These are phyloP conservation scores for Paraplagusia blochii DNA, from an alignment of 2,113 vertebrate genomes.

Conservation along the genomic window DNA sequence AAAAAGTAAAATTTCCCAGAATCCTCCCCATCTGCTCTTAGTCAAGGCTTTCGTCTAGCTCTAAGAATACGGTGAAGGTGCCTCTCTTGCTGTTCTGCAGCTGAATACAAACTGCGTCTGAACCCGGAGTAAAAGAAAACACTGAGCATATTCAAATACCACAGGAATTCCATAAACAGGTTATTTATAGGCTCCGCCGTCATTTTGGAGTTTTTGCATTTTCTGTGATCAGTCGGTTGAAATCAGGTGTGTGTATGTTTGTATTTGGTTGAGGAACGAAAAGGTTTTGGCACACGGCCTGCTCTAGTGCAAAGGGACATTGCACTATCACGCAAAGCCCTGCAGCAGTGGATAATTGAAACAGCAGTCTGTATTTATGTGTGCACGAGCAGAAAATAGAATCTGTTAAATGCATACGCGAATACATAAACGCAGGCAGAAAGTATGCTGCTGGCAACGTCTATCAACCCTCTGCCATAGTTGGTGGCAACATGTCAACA, in stretches of 20 bases:
- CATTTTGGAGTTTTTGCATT: too few relatives aligned
- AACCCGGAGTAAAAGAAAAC: too few relatives aligned
- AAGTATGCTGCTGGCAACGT: constrained; percentile 10
- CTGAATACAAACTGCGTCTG: too few relatives aligned
- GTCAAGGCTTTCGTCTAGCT: too few relatives aligned
- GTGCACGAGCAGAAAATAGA: constrained; percentile 29
- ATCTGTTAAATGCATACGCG: constrained; percentile 37
- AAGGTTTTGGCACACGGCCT: constrained; percentile 15
- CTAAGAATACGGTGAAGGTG: too few relatives aligned
- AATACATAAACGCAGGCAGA: constrained; percentile 12
- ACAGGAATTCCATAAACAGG: too few relatives aligned
- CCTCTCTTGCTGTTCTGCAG: too few relatives aligned
- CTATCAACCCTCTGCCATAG: constrained; percentile 18
- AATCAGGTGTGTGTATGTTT: constrained; percentile 1
- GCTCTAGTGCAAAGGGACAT: constrained; percentile 20
- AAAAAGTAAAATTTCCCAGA: too few relatives aligned
- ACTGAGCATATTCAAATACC: too few relatives aligned
- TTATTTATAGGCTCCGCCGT: too few relatives aligned
- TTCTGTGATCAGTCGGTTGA: too few relatives aligned
- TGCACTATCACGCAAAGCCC: constrained; percentile 30
- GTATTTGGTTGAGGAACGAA: neutral
- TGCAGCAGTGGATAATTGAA: constrained; percentile 21
- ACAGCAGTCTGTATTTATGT: constrained; percentile 2
- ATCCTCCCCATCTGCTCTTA: too few relatives aligned
- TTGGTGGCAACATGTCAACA: constrained; percentile 29